Percentiles rank a stretch among this genome's conserved stretches.
phyloP scores from a whole-genome alignment of 2,113 vertebrate species.

The Anguilla japonica region DNA sequence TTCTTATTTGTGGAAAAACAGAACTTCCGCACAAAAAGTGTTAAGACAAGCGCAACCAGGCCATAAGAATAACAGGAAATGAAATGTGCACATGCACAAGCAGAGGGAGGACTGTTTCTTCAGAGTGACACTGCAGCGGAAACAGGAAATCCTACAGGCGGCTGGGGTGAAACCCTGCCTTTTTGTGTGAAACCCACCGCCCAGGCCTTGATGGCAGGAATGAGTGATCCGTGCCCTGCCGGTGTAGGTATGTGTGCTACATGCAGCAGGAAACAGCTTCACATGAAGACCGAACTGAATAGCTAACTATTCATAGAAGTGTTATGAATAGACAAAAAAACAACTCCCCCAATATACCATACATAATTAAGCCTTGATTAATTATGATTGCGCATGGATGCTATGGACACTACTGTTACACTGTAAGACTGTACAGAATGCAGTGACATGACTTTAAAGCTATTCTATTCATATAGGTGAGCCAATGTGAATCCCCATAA shows the following conservation, averaged over 20 bases:
- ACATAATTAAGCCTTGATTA: too few species aligned
- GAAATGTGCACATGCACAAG: constrained; percentile 17
- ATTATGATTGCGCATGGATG: too few species aligned
- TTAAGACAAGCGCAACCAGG: neutral
- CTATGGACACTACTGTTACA: too few species aligned
- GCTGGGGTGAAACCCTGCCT: neutral
- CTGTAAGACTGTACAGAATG: too few species aligned
- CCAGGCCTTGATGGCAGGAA: neutral
- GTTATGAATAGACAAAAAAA: too few species aligned
- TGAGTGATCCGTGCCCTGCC: neutral
- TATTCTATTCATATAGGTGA: too few species aligned
- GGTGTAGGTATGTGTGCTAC: constrained; percentile 1
- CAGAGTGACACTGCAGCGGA: constrained; percentile 36
- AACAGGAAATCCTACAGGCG: constrained; percentile 44
- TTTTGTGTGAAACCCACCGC: neutral
- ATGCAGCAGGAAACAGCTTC: neutral
- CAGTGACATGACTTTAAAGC: too few species aligned
- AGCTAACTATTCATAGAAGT: too few species aligned
- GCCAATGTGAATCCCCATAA: too few species aligned
- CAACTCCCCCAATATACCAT: too few species aligned
- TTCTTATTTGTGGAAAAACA: neutral
- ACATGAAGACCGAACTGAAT: neutral
- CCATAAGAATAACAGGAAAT: constrained; percentile 34
- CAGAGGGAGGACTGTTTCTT: constrained; percentile 25
- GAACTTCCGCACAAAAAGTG: neutral